A percentile compares a stretch with the other conserved stretches of the same genome.
These are phyloP conservation scores for Lepidurus packardi DNA, from an alignment of 1,140 invertebrate species.

Conservation along the genomic window DNA sequence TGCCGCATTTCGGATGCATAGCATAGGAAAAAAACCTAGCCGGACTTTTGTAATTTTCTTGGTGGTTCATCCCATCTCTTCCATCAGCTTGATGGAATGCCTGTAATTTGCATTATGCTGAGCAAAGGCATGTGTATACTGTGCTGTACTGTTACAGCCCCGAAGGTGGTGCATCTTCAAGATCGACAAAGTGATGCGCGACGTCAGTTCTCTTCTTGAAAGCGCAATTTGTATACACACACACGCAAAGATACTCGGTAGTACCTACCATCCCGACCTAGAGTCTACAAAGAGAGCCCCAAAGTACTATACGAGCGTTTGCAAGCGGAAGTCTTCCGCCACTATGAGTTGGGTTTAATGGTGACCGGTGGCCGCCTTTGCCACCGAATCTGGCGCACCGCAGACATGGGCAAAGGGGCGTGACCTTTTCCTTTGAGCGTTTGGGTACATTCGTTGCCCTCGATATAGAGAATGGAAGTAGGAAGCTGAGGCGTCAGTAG, in stretches of 20 bases:
- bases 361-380: neutral
- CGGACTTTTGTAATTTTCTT: neutral
- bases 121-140: neutral
- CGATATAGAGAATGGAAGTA: conserved; percentile 1
- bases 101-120: conserved; percentile 16
- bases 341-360: conserved; percentile 1
- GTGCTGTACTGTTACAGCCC: neutral
- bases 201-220: neutral
- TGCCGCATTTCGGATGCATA: neutral
- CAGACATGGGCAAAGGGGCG: conserved; percentile 7
- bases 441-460: neutral
- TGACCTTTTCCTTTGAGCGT: neutral
- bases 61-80: neutral
- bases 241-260: neutral
- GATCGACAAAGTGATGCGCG: conserved; percentile 14
- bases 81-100: conserved; percentile 5
- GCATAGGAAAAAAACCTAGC: neutral
- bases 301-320: neutral
- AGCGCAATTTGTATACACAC: neutral
- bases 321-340: neutral
- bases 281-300: neutral
- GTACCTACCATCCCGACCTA: neutral
- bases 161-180: too few species aligned
- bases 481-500: conserved; percentile 20
- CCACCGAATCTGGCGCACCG: conserved; percentile 12